Percentiles rank a stretch among this genome's conserved stretches.
Evolutionary conservation across 2,888 invertebrate species (phyloP).

Genomic region (Parnassius smintheus): DNA sequence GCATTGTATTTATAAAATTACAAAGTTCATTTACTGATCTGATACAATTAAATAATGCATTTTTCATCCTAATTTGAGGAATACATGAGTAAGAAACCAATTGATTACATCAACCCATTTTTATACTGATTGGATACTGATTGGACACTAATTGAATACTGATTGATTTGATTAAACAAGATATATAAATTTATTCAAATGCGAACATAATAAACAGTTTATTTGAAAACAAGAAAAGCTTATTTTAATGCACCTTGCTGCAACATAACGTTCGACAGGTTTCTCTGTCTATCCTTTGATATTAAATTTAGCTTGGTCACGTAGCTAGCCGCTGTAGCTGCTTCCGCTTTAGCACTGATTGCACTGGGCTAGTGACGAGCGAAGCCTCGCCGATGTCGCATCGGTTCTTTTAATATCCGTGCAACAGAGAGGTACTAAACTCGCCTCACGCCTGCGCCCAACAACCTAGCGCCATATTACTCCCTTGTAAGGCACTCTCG

Average conservation of each 20-base stretch:
- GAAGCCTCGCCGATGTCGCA: constrained; percentile 33
- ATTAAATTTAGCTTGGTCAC: constrained; percentile 53
- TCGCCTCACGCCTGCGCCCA: constrained; percentile 61
- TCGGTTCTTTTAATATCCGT: constrained; percentile 44
- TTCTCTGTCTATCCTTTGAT: constrained; percentile 39
- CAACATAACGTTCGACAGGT: constrained; percentile 30
- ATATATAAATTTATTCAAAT: not conserved
- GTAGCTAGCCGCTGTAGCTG: constrained; percentile 37
- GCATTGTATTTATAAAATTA: no score
- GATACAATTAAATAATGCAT: no score
- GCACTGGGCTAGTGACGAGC: constrained; percentile 40
- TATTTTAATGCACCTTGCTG: not conserved
- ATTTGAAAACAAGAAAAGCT: not conserved
- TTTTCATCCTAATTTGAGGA: no score
- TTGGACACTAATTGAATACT: no score
- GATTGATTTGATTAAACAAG: not conserved
- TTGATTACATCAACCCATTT: no score
- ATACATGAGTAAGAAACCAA: no score
- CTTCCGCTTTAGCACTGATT: constrained; percentile 48
- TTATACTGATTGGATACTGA: no score
- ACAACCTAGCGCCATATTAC: constrained; percentile 54
- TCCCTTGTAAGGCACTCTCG: constrained; percentile 55
- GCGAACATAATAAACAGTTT: not conserved
- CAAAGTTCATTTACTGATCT: no score
- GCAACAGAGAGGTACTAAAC: constrained; percentile 49